Evolutionary conservation across 2,797 vertebrate genomes (phyloP), one percentile per base, ranked within the genome.

Genomic region (Tauraco hartlaubi): DNA sequence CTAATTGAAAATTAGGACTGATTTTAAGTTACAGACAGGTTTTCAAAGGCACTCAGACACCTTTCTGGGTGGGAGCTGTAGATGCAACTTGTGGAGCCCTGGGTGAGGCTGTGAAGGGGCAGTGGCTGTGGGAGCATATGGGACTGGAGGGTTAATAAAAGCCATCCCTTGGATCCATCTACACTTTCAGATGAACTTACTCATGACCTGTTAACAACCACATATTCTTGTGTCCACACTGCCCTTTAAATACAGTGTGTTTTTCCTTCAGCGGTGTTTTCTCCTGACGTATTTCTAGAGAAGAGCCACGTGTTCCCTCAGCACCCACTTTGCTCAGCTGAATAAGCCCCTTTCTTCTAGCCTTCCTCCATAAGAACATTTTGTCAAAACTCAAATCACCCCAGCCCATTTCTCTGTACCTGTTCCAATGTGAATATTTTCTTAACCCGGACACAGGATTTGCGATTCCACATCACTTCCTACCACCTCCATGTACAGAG

Each of bases 351-450:
- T 68, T 72, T 94, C 76, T 75, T 90, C 64, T 28, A 19, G 29
- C 33, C 29, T 81, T 55, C 26, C 28, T 87, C 33, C 56, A 69
- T 0, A 12, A 78, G 68, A 88, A 83, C n/a, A 62, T 85, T 80
- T 49, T 88, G 37, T 75, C 56, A 84, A 58, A 88, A 78, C 39
- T 10, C 54, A 68, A 33, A 55, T 49, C 37, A 58, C 20, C 5
- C 9, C 33, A 77, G 20, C 20, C 52, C 6, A 4, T 51, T 94
- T 58, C 82, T 86, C 79, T 92, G 37, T 58, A 39, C 17, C 39
- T 48, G 29, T 9, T 92, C 78, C 90, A 92, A 78, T 11, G 49
- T 28, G 58, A 91, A 58, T 88, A 92, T 90, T 92, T 93, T 79
- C 83, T 87, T 87, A 74, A 93, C 83, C 35, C 1, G 5, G 44